Percentiles rank a stretch among this genome's conserved stretches.
Conservation (phyloP, 2,888 invertebrate genomes). For the Drosophila fungiperda region DNA sequence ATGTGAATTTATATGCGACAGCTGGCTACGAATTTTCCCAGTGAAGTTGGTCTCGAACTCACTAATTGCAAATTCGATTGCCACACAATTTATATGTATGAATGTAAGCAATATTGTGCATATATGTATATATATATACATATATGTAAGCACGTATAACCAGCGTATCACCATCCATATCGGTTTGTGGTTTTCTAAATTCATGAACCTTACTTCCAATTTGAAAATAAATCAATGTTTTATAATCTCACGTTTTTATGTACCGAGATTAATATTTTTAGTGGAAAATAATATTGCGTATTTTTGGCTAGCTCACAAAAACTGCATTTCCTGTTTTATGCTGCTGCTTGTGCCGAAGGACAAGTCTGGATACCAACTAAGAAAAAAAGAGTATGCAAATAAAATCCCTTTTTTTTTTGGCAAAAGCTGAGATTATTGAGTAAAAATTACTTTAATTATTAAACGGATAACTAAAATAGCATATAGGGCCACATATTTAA, state of each 20-base stretch:
- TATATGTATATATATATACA: not conserved
- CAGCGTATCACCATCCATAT: not conserved
- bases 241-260: not conserved
- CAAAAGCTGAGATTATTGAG: conserved; percentile 1
- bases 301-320: not conserved
- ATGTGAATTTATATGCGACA: conserved; percentile 33
- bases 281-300: no score
- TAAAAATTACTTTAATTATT: conserved; percentile 13
- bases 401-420: not conserved
- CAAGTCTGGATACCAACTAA: not conserved
- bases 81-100: not conserved
- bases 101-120: not conserved
- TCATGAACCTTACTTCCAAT: not conserved
- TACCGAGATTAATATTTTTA: not conserved
- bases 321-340: not conserved
- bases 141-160: not conserved
- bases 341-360: not conserved
- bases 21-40: conserved; percentile 32
- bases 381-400: not conserved
- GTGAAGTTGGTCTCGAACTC: conserved; percentile 34
- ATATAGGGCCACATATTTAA: not conserved
- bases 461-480: not conserved
- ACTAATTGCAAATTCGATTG: conserved; percentile 43
- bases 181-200: not conserved
- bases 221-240: conserved; percentile 1